These are phyloP conservation scores for Rhingia rostrata DNA, from an alignment of 2,888 invertebrate genomes.

Conservation along the genomic window DNA sequence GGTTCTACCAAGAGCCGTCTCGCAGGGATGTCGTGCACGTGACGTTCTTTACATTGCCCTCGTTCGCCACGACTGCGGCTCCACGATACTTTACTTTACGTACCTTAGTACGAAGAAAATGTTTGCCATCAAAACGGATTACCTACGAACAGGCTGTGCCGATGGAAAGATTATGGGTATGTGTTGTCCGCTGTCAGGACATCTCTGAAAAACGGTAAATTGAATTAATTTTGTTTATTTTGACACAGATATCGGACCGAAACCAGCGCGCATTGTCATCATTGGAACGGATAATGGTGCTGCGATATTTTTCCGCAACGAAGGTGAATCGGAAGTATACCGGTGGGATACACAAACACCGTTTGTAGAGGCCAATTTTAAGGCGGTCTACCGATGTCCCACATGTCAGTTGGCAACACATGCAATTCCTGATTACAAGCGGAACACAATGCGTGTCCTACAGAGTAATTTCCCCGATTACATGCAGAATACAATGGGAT, in stretches of 20 bases:
- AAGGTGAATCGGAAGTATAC: constrained; percentile 85
- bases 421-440: constrained; percentile 85
- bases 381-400: constrained; percentile 84
- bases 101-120: constrained; percentile 86
- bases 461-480: constrained; percentile 87
- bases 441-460: constrained; percentile 85
- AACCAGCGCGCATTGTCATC: constrained; percentile 85
- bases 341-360: constrained; percentile 85
- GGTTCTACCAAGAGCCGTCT: constrained; percentile 85
- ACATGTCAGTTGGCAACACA: constrained; percentile 85
- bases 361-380: constrained; percentile 83
- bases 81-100: constrained; percentile 85
- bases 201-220: neutral
- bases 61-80: constrained; percentile 85
- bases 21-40: constrained; percentile 84
- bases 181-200: constrained; percentile 54
- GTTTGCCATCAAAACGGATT: constrained; percentile 86
- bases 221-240: constrained; percentile 3
- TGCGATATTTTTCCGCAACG: constrained; percentile 85
- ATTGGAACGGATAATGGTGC: constrained; percentile 86
- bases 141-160: constrained; percentile 85
- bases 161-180: constrained; percentile 83
- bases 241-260: constrained; percentile 84
- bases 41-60: constrained; percentile 88
- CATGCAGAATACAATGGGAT: constrained; percentile 86